Base-by-base conservation (phyloP, 2,113 vertebrate genomes). In the Dendrocopos noguchii region DNA sequence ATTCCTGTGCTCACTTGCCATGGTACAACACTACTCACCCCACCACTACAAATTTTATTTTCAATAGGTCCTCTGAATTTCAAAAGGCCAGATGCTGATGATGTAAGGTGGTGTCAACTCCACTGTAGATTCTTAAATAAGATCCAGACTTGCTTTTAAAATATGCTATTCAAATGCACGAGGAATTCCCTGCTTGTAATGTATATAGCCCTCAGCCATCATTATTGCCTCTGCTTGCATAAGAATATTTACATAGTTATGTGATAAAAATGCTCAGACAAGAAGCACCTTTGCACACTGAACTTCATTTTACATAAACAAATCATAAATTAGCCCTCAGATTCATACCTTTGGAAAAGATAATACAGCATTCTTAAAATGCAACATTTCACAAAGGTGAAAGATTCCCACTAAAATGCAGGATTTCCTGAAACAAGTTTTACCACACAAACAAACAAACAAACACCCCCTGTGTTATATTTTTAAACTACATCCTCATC, bases 1-100 rank as follows among this genome's bases (percentile, higher is more conserved):
- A 61, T 87, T 96, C 90, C 77, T 92, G 61, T 42, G 44, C 80
- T 92, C 92, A 53, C 91, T 82, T 63, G 52, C 81, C 92, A 34
- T 19, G 61, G 78, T 72, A 57, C 27, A 91, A 53, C 25, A 10
- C 17, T 74, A 29, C 22, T 70, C 14, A 34, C 15, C 6, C 5
- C 36, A 8, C 20, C 4, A 28, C 55, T 52, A 0, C 57, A 72
- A 75, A 20, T 27, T 74, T 42, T 22, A 52, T 59, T 78, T 88
- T 86, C 78, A 88, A 83, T 42, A 53, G 79, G 25, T 44, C 78
- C 34, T 50, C 70, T 65, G 61, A 46, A 75, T 88, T 92, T 87
- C 31, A 1, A 44, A 81, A 85, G 72, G 52, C 53, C 55, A 63
- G 52, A 80, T 47, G 71, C 15, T 60, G 60, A 52, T 82, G 84